Percentiles rank a stretch among this genome's conserved stretches.
Evolutionary conservation across 2,797 vertebrate species (phyloP).

Genomic region (Uromys caudimaculatus): DNA sequence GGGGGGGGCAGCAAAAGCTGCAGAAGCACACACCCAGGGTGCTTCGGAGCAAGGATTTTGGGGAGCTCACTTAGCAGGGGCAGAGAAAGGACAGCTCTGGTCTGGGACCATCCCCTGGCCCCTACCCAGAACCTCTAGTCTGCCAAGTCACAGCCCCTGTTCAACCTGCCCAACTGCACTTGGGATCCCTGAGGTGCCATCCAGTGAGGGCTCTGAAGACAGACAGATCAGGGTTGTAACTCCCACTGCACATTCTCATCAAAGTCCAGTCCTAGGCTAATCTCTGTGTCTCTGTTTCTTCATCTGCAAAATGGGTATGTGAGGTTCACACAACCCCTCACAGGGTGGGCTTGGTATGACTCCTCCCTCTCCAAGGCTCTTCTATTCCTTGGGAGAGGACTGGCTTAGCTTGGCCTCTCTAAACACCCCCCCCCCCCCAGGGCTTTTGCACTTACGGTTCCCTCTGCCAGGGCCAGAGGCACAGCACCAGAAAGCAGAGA

Average conservation of each 20-base stretch:
- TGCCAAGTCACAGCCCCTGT: not conserved
- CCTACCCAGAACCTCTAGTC: not conserved
- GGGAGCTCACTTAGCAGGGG: not conserved
- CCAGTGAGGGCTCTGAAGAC: not conserved
- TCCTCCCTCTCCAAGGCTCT: not conserved
- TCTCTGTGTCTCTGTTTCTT: not conserved
- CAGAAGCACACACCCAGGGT: too few species aligned
- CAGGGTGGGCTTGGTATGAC: not conserved
- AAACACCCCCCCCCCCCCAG: slow-evolving; percentile 25
- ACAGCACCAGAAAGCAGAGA: not conserved
- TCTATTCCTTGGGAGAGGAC: not conserved
- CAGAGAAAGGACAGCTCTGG: not conserved
- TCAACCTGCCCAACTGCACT: not conserved
- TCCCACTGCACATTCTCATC: not conserved
- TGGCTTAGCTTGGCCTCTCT: not conserved
- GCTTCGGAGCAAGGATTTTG: not conserved
- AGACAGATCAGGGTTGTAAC: not conserved
- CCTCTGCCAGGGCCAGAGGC: not conserved
- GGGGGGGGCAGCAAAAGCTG: not conserved
- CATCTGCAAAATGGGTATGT: not conserved
- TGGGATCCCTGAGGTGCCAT: not conserved
- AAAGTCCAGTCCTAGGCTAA: not conserved
- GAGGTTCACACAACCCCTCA: fast-evolving
- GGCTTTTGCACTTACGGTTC: not conserved
- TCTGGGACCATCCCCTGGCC: not conserved